These are phyloP conservation scores for Leptinotarsa peninsularis DNA, from an alignment of 2,888 invertebrate genomes.

Conservation along the genomic window DNA sequence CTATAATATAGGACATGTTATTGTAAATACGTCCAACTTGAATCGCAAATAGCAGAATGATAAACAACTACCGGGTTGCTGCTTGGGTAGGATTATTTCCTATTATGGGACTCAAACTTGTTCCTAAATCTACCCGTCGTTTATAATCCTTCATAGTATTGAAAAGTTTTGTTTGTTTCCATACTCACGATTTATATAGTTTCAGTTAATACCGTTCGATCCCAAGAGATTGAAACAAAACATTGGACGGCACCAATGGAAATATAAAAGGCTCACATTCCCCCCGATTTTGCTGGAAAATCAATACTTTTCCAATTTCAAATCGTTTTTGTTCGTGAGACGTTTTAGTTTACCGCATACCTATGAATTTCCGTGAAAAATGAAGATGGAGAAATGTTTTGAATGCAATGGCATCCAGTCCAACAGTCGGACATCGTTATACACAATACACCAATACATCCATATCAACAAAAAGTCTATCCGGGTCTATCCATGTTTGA, in stretches of 20 bases:
- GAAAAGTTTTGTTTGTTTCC: slow-evolving; percentile 1
- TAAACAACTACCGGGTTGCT: neutral
- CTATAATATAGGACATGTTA: neutral
- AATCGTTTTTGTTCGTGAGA: no score
- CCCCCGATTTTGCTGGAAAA: neutral
- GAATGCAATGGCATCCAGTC: no score
- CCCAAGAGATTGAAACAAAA: neutral
- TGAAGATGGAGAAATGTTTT: no score
- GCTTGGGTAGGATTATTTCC: slow-evolving; percentile 3
- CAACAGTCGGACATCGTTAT: no score
- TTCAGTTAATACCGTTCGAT: neutral
- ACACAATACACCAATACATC: no score
- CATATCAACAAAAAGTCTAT: no score
- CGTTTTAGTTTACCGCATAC: no score
- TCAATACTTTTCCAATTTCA: no score
- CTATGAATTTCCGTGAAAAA: no score
- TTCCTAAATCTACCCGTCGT: neutral
- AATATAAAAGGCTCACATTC: neutral
- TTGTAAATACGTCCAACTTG: neutral
- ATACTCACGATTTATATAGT: neutral
- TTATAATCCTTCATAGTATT: neutral
- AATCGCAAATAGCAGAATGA: neutral
- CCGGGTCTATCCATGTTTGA: no score
- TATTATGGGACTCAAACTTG: neutral
- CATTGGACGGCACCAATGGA: neutral